Evolutionary conservation across 2,888 invertebrate genomes (phyloP).

Genomic region (Eremobia ochroleuca): DNA sequence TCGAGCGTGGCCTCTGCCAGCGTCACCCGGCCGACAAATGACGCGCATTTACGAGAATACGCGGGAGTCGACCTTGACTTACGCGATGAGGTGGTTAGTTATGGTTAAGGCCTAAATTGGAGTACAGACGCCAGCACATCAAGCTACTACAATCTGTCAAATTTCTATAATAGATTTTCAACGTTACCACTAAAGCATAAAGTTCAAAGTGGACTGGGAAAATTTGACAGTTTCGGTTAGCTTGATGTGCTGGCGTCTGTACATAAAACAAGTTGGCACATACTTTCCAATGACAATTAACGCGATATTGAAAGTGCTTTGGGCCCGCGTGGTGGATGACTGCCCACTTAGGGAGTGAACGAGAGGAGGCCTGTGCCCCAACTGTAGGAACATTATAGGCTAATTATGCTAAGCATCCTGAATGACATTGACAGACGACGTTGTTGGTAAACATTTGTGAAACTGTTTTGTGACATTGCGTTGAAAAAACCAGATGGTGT

Average conservation of each 20-base stretch:
- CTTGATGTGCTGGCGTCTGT: too few relatives aligned
- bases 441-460: background rate
- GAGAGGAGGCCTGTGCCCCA: background rate
- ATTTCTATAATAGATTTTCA: too few relatives aligned
- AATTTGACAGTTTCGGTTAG: too few relatives aligned
- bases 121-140: too few relatives aligned
- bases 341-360: background rate
- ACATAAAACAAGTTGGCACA: constrained; percentile 5
- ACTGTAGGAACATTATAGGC: background rate
- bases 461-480: background rate
- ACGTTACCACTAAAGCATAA: too few relatives aligned
- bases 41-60: constrained; percentile 27
- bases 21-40: constrained; percentile 46
- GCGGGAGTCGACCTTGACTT: constrained; percentile 44
- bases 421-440: background rate
- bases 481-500: background rate
- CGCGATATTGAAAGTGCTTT: background rate
- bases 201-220: too few relatives aligned
- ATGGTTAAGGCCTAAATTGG: constrained; percentile 14
- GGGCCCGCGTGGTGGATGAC: background rate
- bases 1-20: constrained; percentile 33
- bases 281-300: background rate
- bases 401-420: background rate
- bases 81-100: constrained; percentile 26
- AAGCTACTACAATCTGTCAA: too few relatives aligned